Base-by-base conservation (phyloP, 2,113 vertebrate species). In the Gymnocephalus cernua region DNA sequence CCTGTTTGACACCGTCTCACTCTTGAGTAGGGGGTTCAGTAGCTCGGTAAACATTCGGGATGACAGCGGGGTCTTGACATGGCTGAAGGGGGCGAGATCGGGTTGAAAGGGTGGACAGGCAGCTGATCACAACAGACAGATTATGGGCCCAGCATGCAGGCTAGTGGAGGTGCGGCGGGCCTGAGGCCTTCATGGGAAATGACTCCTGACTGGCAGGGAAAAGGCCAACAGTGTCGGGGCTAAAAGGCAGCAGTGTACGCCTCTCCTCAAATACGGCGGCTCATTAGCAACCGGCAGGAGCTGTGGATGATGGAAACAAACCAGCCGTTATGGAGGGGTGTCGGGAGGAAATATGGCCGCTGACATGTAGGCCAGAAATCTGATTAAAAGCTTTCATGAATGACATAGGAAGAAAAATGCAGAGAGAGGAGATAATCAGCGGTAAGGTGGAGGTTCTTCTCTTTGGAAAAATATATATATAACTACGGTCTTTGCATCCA, bases 141-240 rank as follows among this genome's bases (percentile, higher is more conserved):
- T 91, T 90, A 92, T 84, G 93, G 93, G 89, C 88, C 82, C 63
- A 83, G 78, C 75, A 67, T 61, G 78, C 80, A 57, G 64, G 75
- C 50, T 0, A 54, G 77, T 58, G 83, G 88, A 84, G 90, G 82
- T 79, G 84, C 74, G 47, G 54, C 59, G 32, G 2, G 75, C 77
- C 90, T 94, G 95, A 96, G 92, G 93, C 92, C 95, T 96, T 94
- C 91, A 84, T 92, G 93, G 95, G 95, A 97, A 96, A 96, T 96
- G 94, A 96, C 93, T 95, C 94, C 93, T 96, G 96, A 96, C 94
- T 95, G 92, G 94, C 90, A 93, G 90, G 90, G 93, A 95, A 93
- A 95, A 95, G 93, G 72, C 90, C 91, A 88, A 88, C 90, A 86
- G 88, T 88, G 82, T 75, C 45, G 57, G 80, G 68, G 89, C 92